phyloP scores from a whole-genome alignment of 2,113 vertebrate species.

The Eira barbara region DNA sequence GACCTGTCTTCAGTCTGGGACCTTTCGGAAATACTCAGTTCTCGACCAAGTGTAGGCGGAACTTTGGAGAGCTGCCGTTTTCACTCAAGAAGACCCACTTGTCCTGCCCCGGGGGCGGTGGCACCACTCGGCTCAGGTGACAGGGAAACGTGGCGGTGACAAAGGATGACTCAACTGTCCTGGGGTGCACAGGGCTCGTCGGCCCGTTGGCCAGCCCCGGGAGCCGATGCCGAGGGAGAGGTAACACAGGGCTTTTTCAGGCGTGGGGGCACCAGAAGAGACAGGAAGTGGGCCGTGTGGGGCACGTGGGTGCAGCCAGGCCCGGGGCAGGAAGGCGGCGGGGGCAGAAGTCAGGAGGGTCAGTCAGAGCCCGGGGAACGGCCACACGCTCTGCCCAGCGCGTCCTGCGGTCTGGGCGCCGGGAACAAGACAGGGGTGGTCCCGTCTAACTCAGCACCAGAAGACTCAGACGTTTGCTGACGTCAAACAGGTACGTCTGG shows the following conservation, averaged over 20 bases:
- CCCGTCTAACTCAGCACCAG: rapidly evolving
- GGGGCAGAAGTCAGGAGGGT: constrained; percentile 34
- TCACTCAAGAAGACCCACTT: neutral
- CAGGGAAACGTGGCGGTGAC: rapidly evolving
- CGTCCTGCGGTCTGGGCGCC: rapidly evolving
- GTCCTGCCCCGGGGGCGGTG: neutral
- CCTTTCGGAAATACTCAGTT: neutral
- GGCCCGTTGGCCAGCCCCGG: neutral
- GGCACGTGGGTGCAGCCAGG: constrained; percentile 52
- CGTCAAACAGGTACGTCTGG: rapidly evolving
- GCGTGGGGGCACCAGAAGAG: constrained; percentile 32
- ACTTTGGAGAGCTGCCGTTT: neutral
- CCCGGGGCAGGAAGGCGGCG: constrained; percentile 52
- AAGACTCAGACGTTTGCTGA: neutral
- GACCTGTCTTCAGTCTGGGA: neutral
- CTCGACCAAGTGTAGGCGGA: neutral
- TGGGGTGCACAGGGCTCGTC: neutral
- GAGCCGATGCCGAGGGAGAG: neutral
- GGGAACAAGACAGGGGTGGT: no score
- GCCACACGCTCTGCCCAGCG: rapidly evolving
- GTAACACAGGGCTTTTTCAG: neutral
- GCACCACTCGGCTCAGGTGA: neutral
- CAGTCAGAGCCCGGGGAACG: neutral
- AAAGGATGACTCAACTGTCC: neutral
- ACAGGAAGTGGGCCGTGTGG: constrained; percentile 62